phyloP scores from a whole-genome alignment of 2,797 vertebrate species.

The Myotis planiceps region DNA sequence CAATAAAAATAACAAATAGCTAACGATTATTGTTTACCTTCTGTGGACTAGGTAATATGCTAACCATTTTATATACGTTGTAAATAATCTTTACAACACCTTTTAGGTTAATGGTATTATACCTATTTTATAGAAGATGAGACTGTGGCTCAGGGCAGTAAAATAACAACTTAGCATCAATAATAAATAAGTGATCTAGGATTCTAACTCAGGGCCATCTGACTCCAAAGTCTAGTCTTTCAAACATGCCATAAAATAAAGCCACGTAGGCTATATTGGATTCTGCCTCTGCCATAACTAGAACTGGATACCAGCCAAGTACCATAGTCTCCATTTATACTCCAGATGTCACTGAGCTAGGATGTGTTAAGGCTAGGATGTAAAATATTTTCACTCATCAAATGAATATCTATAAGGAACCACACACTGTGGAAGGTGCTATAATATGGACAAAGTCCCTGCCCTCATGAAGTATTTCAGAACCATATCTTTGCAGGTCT shows the following conservation, averaged over 20 bases:
- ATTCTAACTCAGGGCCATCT: background rate
- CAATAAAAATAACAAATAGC: background rate
- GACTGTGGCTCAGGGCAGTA: background rate
- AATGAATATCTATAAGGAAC: background rate
- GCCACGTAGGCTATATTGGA: background rate
- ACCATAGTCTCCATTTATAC: background rate
- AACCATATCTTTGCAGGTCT: background rate
- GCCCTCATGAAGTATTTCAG: background rate
- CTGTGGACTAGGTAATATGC: background rate
- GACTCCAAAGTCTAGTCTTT: constrained; percentile 6
- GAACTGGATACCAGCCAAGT: background rate
- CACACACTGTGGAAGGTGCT: background rate
- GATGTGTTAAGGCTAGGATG: background rate
- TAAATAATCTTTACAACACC: background rate
- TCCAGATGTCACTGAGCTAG: background rate
- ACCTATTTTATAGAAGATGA: background rate
- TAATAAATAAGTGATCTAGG: constrained; percentile 4
- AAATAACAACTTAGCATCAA: background rate
- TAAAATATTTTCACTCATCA: background rate
- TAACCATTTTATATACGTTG: background rate
- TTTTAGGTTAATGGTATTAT: background rate
- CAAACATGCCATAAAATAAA: background rate
- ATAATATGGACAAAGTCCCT: background rate
- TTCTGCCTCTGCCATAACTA: background rate
- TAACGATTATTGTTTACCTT: background rate